A percentile compares a stretch with the other conserved stretches of the same genome.
phyloP scores from a whole-genome alignment of 1,140 invertebrate species.

The Adelges cooleyi region DNA sequence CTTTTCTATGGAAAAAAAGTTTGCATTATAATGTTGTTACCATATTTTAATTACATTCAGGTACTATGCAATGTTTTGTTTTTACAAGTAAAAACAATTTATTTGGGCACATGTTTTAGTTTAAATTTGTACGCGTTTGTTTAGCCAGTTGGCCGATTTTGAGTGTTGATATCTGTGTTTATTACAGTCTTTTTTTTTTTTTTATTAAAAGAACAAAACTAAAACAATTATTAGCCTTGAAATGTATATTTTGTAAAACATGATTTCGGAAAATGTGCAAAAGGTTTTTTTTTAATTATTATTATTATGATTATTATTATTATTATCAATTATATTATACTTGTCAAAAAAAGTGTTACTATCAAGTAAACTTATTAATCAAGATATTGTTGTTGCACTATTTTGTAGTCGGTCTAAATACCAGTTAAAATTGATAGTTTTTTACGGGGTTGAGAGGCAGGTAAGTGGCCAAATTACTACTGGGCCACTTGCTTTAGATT shows the following conservation, averaged over 20 bases:
- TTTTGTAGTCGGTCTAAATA: background rate
- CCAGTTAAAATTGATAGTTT: conserved; percentile 7
- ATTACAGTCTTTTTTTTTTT: background rate
- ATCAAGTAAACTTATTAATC: conserved; percentile 28
- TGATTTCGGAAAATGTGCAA: conserved; percentile 29
- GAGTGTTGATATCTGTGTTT: conserved; percentile 25
- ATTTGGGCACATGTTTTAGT: conserved; percentile 25
- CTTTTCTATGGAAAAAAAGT: conserved; percentile 17
- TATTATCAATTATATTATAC: conserved; percentile 27
- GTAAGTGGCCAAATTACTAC: too few relatives aligned
- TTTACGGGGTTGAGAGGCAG: too few relatives aligned
- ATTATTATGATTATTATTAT: conserved; percentile 24
- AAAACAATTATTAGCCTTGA: conserved; percentile 24
- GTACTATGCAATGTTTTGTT: conserved; percentile 4
- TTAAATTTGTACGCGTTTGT: conserved; percentile 27
- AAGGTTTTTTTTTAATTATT: conserved; percentile 19
- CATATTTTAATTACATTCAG: conserved; percentile 6
- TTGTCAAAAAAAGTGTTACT: conserved; percentile 25
- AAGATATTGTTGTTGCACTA: conserved; percentile 3
- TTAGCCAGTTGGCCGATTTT: conserved; percentile 25
- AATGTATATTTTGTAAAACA: conserved; percentile 28
- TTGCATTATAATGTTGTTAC: conserved; percentile 22
- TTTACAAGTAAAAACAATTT: conserved; percentile 10
- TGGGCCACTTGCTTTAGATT: too few relatives aligned
- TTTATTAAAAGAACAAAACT: conserved; percentile 11